Conservation (phyloP, 1,140 invertebrate genomes). For the Drosophila kanapiae region DNA sequence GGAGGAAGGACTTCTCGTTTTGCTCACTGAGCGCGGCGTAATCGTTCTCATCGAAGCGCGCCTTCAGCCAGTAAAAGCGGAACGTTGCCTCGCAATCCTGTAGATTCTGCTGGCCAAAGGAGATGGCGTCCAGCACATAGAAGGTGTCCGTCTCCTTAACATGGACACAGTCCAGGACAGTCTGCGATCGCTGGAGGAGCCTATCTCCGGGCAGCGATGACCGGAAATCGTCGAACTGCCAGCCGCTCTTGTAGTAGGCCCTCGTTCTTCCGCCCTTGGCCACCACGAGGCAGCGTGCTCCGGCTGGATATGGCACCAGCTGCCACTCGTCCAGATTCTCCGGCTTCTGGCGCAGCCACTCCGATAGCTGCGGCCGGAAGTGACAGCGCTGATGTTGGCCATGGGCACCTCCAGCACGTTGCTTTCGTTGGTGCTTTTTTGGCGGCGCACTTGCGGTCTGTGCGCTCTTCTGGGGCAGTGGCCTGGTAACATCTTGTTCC, state of each 20-base stretch:
- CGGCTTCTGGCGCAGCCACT: constrained; percentile 96
- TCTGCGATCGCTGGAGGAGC: constrained; percentile 72
- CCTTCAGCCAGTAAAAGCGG: constrained; percentile 76
- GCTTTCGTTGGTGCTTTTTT: background rate
- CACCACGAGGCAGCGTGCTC: constrained; percentile 91
- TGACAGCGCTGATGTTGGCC: constrained; percentile 2
- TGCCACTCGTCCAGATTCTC: constrained; percentile 91
- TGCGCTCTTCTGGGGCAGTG: background rate
- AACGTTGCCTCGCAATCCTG: constrained; percentile 90
- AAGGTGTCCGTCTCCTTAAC: constrained; percentile 88
- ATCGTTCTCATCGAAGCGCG: constrained; percentile 62
- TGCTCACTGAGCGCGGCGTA: constrained; percentile 27
- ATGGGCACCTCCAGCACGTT: constrained; percentile 19
- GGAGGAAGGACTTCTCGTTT: constrained; percentile 59
- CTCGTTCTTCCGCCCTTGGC: constrained; percentile 90
- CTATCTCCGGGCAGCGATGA: constrained; percentile 92
- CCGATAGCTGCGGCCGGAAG: constrained; percentile 88
- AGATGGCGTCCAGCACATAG: constrained; percentile 93
- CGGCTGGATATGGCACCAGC: constrained; percentile 93
- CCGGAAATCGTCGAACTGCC: constrained; percentile 87
- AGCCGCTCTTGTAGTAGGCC: constrained; percentile 90
- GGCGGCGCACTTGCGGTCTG: constrained; percentile 1
- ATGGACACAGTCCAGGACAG: constrained; percentile 93
- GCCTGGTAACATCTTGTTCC: constrained; percentile 57
- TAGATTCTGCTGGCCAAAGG: constrained; percentile 92